These are phyloP conservation scores for Zeus faber DNA, from an alignment of 2,113 vertebrate species.

Conservation along the genomic window DNA sequence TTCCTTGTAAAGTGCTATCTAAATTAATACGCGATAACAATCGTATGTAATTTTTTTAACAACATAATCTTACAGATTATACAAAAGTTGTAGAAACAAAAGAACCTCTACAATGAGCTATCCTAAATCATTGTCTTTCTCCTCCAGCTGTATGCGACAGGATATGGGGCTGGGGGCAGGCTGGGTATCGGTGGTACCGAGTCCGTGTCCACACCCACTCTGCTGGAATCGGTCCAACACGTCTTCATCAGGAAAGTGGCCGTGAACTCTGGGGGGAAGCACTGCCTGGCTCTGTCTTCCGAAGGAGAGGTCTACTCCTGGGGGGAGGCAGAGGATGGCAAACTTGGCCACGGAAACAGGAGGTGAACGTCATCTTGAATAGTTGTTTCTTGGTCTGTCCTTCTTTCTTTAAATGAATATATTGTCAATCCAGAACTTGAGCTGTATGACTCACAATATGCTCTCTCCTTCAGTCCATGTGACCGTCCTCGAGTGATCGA, in stretches of 20 bases:
- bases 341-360: constrained; percentile 94
- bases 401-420: too few relatives aligned
- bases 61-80: too few relatives aligned
- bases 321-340: constrained; percentile 98
- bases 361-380: constrained; percentile 69
- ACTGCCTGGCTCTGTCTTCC: constrained; percentile 93
- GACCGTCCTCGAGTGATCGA: constrained; percentile 96
- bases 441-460: too few relatives aligned
- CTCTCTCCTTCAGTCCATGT: constrained; percentile 83
- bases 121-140: too few relatives aligned
- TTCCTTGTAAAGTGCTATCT: too few relatives aligned
- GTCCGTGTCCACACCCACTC: constrained; percentile 93
- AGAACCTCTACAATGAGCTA: too few relatives aligned
- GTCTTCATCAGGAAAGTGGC: constrained; percentile 98
- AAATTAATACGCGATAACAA: too few relatives aligned
- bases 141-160: constrained; percentile 91
- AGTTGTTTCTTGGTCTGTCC: too few relatives aligned
- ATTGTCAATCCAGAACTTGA: too few relatives aligned
- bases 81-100: too few relatives aligned
- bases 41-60: too few relatives aligned
- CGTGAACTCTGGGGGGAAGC: constrained; percentile 97
- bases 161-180: constrained; percentile 95
- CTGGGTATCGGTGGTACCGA: constrained; percentile 96
- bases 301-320: constrained; percentile 98
- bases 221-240: constrained; percentile 96